phyloP scores from a whole-genome alignment of 2,113 vertebrate species.

The Lophura nycthemera region DNA sequence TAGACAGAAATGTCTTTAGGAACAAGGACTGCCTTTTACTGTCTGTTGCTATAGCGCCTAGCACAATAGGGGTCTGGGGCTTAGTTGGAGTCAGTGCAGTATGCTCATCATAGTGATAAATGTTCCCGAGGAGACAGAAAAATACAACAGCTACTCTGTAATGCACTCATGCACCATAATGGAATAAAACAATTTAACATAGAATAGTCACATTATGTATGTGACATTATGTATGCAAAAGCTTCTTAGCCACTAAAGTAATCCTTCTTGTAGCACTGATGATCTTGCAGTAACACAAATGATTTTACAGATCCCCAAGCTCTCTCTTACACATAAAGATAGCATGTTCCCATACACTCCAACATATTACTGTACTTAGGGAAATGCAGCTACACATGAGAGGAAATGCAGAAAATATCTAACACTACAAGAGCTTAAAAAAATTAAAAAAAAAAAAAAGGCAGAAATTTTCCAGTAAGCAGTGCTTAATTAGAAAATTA shows the following conservation, averaged over 20 bases:
- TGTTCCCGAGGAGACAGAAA: not conserved
- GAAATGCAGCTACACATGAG: not conserved
- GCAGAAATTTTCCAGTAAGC: slow-evolving; percentile 15
- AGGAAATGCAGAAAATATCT: not conserved
- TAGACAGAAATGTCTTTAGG: slow-evolving; percentile 1
- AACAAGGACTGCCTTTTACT: slow-evolving; percentile 16
- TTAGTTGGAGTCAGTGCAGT: not conserved
- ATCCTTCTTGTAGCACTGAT: not conserved
- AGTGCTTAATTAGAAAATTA: slow-evolving; percentile 1
- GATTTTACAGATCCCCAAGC: not conserved
- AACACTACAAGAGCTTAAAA: not conserved
- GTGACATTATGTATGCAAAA: not conserved
- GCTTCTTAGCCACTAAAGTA: not conserved
- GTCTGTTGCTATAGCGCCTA: slow-evolving; percentile 33
- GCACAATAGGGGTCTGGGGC: slow-evolving; percentile 32
- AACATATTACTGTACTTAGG: not conserved
- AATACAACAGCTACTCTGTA: not conserved
- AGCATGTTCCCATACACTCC: not conserved
- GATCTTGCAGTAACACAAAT: not conserved
- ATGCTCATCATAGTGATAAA: not conserved
- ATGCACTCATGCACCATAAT: not conserved
- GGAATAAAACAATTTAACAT: not conserved
- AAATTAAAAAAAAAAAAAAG: not conserved
- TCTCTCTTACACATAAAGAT: not conserved
- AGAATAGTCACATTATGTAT: not conserved